Evolutionary conservation across 2,888 invertebrate genomes (phyloP).

Genomic region (Gryllus longicercus): DNA sequence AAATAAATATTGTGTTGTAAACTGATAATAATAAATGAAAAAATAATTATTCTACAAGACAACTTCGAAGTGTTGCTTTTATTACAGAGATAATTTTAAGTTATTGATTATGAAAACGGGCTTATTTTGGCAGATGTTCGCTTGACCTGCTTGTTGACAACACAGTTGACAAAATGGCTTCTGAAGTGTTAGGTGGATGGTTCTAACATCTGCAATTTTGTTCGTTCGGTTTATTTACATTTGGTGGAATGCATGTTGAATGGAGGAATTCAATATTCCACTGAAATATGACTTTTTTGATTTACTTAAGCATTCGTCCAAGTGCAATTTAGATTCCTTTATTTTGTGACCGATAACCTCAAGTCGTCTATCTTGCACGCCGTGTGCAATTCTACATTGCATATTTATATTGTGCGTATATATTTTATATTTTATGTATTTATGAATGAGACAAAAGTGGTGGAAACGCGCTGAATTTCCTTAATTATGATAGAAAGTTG

Average conservation of each 20-base stretch:
- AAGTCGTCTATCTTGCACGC: background rate
- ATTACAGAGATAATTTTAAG: background rate
- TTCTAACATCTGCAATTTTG: background rate
- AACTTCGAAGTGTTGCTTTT: no score
- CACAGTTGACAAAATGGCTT: background rate
- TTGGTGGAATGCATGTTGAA: background rate
- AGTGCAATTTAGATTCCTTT: background rate
- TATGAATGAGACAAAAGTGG: no score
- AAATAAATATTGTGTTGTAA: no score
- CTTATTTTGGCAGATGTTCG: background rate
- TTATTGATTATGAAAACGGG: background rate
- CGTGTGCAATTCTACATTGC: background rate
- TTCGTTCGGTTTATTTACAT: background rate
- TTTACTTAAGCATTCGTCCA: no score
- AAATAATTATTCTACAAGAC: no score
- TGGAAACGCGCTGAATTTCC: no score
- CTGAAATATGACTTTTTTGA: no score
- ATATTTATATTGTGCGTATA: background rate
- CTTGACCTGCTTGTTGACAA: constrained; percentile 17
- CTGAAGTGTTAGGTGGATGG: background rate
- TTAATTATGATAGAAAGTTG: background rate
- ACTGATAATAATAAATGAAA: no score
- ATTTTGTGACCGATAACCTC: constrained; percentile 1
- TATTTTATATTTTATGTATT: background rate
- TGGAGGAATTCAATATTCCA: no score